Evolutionary conservation across 35 echinoderm and acorn worm genomes (phyloP).

Genomic region (Apostichopus californicus): DNA sequence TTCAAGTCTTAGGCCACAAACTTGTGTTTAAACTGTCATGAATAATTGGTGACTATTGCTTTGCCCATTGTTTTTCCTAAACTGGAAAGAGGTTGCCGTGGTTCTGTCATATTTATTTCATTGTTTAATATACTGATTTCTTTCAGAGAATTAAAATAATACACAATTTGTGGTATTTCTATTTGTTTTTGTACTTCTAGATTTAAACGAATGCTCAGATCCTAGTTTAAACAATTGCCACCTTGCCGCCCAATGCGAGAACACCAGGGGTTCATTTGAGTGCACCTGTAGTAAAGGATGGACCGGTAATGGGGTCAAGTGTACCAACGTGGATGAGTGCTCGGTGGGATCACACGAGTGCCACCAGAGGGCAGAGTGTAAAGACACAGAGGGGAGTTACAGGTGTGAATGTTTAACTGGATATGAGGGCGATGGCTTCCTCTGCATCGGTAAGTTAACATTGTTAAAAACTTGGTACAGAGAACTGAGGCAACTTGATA

Average conservation of each 20-base stretch:
- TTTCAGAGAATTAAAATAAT: slow-evolving; percentile 9
- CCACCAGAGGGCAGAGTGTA: slow-evolving; percentile 13
- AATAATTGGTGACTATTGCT: no score
- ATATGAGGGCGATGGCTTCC: slow-evolving; percentile 47
- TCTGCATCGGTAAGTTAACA: slow-evolving; percentile 21
- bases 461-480: no score
- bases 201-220: slow-evolving; percentile 49
- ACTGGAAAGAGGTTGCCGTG: no score
- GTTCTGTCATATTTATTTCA: no score
- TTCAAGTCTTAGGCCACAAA: no score
- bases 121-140: background rate
- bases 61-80: no score
- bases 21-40: no score
- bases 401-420: slow-evolving; percentile 11
- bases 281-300: slow-evolving; percentile 47
- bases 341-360: background rate
- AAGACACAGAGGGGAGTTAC: slow-evolving; percentile 40
- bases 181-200: slow-evolving; percentile 24
- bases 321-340: slow-evolving; percentile 59
- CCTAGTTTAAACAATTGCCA: slow-evolving; percentile 33
- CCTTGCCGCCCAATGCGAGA: slow-evolving; percentile 5
- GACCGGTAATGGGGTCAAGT: slow-evolving; percentile 46
- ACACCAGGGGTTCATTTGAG: slow-evolving; percentile 32
- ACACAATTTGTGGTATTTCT: slow-evolving; percentile 7
- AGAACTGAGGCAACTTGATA: no score